Evolutionary conservation across 2,888 invertebrate species (phyloP), one percentile per base, ranked within the genome.

Genomic region (Prionchulus punctatus): DNA sequence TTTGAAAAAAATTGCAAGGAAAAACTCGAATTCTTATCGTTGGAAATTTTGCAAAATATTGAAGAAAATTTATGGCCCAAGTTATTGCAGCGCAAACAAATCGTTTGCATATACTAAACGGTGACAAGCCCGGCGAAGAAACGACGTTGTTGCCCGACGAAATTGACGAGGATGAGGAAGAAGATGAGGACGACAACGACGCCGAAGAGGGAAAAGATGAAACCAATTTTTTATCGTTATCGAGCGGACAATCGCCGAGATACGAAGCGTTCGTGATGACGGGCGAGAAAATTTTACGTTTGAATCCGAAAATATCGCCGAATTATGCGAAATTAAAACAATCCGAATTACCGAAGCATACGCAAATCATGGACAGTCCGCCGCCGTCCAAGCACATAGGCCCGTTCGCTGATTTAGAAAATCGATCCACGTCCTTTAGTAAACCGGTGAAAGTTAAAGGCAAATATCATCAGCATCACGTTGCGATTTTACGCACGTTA

Each of bases 251-350:
- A 4, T 54, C 57, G 23, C 66, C 65, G n/a, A 57, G 64, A 15
- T 67, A 57, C 53, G 69, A 69, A 56, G 69, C 69, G 12, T 69
- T 65, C 58, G 63, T 69, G 27, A 70, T 69, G 69, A 68, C 67
- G 2, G 69, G 69, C 12, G 69, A 68, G 43, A 64, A 66, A 53
- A 68, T 67, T 45, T 60, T 67, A 30, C 61, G 59, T 50, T 58
- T 68, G 23, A 65, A 67, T 53, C 62, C 63, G 21, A 66, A 68
- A 53, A 63, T 69, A 26, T 67, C 67, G 27, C 66, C 67, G 48
- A 62, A 61, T 50, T 68, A 66, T 57, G 68, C 68, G 1, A 64
- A 66, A 61, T 66, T 66, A n/a, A n/a, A 49, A 25, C 55, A 55
- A 23, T 53, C 55, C 2, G 36, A 55, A 30, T 30, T 55, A 21